Base-by-base conservation (phyloP, 37 sponge, comb jelly and placozoan genomes). In the Corticium candelabrum region DNA sequence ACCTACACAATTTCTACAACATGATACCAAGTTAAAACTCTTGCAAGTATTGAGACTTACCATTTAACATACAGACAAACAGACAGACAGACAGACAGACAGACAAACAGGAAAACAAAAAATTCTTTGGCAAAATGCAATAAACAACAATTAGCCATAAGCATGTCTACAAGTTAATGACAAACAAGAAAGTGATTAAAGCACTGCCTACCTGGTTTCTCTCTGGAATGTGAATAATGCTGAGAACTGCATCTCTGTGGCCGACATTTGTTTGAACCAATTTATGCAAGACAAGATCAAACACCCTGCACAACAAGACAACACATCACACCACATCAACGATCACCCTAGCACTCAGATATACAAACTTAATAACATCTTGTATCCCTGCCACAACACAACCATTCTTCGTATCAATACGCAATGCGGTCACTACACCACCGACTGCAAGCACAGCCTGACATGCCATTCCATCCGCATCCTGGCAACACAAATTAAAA, bases 161-260 rank as follows among this genome's bases (percentile, higher is more conserved):
- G 2, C 2, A 3, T 11, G 7, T n/a, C 41, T 21, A 15, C 37
- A 11, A 2, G 35, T n/a, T 69, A 5, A 30, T 35, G 39, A 27
- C 32, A 86, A 84, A 82, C n/a, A n/a, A n/a, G n/a, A n/a, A n/a
- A n/a, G n/a, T n/a, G n/a, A n/a, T n/a, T n/a, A n/a, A n/a, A n/a
- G n/a, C n/a, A n/a, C n/a, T n/a, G n/a, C n/a, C n/a, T n/a, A n/a
- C n/a, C n/a, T 91, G 88, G 37, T 85, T 87, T 41, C 74, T 67
- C 29, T 91, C 92, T 39, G 88, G 86, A 27, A 91, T 82, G 43
- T 87, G 86, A 5, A 88, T 77, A 38, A 91, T 75, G 33, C 35
- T 56, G 0, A 75, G 39, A 1, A 91, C 77, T 7, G 37, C 4
- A 36, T 88, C 89, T 15, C 37, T 69, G 73, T 91, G 92, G 7